Conservation (phyloP, 2,113 vertebrate genomes). For the Varanus salvator region DNA sequence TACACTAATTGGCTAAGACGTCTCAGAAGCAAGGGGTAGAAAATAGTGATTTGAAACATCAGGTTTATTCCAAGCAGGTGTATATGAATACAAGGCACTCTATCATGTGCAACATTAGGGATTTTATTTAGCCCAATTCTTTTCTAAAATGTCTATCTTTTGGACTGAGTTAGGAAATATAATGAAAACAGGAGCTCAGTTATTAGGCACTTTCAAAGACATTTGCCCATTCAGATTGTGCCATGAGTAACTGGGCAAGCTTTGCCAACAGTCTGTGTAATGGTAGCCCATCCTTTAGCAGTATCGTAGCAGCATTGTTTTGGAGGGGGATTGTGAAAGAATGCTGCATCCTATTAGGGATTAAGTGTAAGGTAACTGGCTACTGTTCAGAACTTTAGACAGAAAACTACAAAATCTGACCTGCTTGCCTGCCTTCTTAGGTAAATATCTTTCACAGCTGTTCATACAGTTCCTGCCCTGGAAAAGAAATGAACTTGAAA, state of each 20-base stretch:
- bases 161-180: constrained; percentile 49
- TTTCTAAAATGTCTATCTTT: constrained; percentile 60
- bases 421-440: constrained; percentile 55
- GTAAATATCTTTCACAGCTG: constrained; percentile 76
- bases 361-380: constrained; percentile 50
- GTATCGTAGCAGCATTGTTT: constrained; percentile 59
- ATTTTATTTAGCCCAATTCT: constrained; percentile 49
- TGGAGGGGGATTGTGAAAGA: constrained; percentile 43
- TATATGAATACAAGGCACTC: constrained; percentile 18
- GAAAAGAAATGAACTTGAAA: constrained; percentile 67
- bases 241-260: constrained; percentile 60
- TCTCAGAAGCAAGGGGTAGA: constrained; percentile 74
- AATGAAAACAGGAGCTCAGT: constrained; percentile 67
- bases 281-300: constrained; percentile 68
- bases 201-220: constrained; percentile 58
- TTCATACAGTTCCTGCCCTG: constrained; percentile 59
- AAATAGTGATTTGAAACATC: constrained; percentile 65
- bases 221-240: constrained; percentile 68
- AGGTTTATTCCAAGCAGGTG: constrained; percentile 54
- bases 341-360: constrained; percentile 24
- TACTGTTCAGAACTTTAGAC: constrained; percentile 43
- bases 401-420: constrained; percentile 63
- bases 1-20: constrained; percentile 86
- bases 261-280: constrained; percentile 66
- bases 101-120: constrained; percentile 6